A percentile compares a stretch with the other conserved stretches of the same genome.
Conservation (phyloP, 2,888 invertebrate species). For the Caenorhabditis doughertyi region DNA sequence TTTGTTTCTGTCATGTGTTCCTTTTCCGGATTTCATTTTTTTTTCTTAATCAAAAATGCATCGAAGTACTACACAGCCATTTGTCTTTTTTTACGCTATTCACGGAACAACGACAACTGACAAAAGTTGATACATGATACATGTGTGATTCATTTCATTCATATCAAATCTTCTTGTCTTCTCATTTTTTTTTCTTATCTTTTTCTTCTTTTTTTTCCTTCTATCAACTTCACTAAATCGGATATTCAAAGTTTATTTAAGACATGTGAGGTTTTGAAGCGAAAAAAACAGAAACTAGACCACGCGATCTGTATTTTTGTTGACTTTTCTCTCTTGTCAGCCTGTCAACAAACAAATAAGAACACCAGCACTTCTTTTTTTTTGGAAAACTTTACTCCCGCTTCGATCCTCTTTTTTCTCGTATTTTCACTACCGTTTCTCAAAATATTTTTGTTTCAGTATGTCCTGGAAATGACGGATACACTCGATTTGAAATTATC, state of each 20-base stretch:
- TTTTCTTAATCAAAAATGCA: constrained; percentile 32
- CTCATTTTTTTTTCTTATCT: constrained; percentile 9
- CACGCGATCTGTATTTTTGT: constrained; percentile 39
- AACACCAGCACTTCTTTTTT: background rate
- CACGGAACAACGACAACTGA: too few species aligned
- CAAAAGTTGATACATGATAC: constrained; percentile 47
- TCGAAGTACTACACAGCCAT: background rate
- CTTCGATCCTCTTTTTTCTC: background rate
- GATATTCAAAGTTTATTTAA: background rate
- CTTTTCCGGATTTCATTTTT: background rate
- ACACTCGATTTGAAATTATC: constrained; percentile 40
- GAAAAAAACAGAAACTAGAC: constrained; percentile 34
- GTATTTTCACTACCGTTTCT: background rate
- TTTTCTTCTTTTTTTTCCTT: background rate
- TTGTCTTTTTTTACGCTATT: constrained; percentile 18
- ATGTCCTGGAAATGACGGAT: constrained; percentile 60
- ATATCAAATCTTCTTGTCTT: constrained; percentile 31
- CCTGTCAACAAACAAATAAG: constrained; percentile 36
- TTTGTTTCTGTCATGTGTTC: constrained; percentile 3
- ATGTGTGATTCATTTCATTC: constrained; percentile 40
- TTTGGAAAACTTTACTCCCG: constrained; percentile 1
- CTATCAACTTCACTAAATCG: constrained; percentile 24
- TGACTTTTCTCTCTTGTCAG: constrained; percentile 42
- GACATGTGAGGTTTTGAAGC: constrained; percentile 18
- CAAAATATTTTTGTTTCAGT: constrained; percentile 36